Evolutionary conservation across 2,888 invertebrate species (phyloP), one percentile per base, ranked within the genome.

Genomic region (Patella depressa): DNA sequence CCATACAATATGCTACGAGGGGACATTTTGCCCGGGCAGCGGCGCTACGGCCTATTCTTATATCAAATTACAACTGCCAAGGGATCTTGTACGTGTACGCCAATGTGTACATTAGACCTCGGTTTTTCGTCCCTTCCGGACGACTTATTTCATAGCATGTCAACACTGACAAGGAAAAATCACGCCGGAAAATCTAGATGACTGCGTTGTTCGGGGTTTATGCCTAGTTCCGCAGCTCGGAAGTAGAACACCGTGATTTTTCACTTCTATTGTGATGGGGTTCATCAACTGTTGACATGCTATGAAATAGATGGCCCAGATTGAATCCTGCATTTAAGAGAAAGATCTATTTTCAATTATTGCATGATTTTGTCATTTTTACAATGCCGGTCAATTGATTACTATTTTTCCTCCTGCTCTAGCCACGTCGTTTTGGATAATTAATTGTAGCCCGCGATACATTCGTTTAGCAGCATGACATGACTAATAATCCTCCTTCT

Each of bases 221-320:
- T 59, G 15, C 19, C 15, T 15, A n/a, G 17, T 59, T 59, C 59
- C 9, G 2, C 2, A 3, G 1, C 19, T 59, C n/a, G 14, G 1
- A 3, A 5, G 19, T 17, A 59, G 19, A 59, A 59, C 59, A 59
- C 19, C 59, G n/a, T 9, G 14, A 14, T 59, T 59, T 59, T 2
- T 59, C 59, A 71, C 77, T 77, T 12, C 73, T 53, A 5, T 53
- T 24, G 53, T 78, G 78, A 15, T 70, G 55, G 15, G 78, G 78
- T 14, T 71, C 59, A 0, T 75, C 75, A 19, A 69, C 71, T n/a
- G 76, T 77, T 1, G 73, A 71, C 71, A 76, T 55, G 71, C 76
- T 74, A 57, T 79, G 79, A 15, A 71, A 71, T 17, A 73, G 15
- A 65, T 69, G n/a, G 74, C 72, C 78, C 75, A 76, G 34, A 79